Conservation (phyloP, 2,888 invertebrate species). For the Lochmaea crataegi region DNA sequence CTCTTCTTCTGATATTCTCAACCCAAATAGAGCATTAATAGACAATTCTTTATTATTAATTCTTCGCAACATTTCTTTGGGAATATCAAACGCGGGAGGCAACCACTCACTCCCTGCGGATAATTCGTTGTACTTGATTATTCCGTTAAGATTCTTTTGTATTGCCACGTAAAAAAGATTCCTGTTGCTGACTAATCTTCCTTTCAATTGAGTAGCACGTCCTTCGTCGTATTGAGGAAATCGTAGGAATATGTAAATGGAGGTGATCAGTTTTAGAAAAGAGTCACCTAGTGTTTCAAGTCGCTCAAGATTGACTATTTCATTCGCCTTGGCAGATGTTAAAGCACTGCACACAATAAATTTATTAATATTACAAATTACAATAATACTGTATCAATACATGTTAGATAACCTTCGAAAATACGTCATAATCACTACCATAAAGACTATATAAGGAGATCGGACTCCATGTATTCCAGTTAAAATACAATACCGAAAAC, state of each 20-base stretch:
- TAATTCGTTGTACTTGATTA: conserved; percentile 75
- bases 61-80: conserved; percentile 64
- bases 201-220: conserved; percentile 78
- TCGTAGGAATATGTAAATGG: conserved; percentile 77
- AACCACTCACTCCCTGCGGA: conserved; percentile 79
- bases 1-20: conserved; percentile 65
- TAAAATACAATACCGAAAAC: no score
- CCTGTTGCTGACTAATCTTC: conserved; percentile 81
- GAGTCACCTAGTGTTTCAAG: conserved; percentile 92
- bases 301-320: conserved; percentile 83
- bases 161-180: conserved; percentile 84
- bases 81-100: conserved; percentile 80
- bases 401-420: no score
- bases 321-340: conserved; percentile 78
- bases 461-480: no score
- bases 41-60: conserved; percentile 65
- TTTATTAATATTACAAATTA: no score
- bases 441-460: no score
- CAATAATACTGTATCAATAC: no score
- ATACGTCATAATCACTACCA: no score
- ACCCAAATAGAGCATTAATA: conserved; percentile 64
- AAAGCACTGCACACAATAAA: conserved; percentile 69
- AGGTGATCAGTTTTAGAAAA: conserved; percentile 83
- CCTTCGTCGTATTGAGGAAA: conserved; percentile 82
- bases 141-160: conserved; percentile 69